Evolutionary conservation across 2,888 invertebrate species (phyloP).

Genomic region (Catonia carolina): DNA sequence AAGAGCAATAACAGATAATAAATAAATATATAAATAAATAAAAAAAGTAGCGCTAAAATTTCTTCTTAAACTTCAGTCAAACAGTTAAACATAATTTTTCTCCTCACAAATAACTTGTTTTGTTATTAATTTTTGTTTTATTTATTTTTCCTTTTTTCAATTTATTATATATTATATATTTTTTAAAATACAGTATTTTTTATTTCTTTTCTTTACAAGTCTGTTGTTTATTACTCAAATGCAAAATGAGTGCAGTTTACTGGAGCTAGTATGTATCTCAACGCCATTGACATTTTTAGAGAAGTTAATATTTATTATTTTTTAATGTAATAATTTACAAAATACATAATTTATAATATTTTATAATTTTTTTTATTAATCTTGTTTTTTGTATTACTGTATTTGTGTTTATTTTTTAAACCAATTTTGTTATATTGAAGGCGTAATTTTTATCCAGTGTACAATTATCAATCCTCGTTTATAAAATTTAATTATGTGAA

Average conservation of each 20-base stretch:
- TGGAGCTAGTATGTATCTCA: constrained; percentile 36
- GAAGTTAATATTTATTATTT: constrained; percentile 22
- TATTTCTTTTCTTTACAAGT: neutral
- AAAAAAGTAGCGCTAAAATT: neutral
- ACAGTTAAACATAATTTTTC: constrained; percentile 2
- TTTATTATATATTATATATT: neutral
- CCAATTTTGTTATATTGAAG: too few relatives aligned
- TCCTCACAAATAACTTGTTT: too few relatives aligned
- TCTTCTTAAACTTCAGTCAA: neutral
- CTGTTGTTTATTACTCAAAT: constrained; percentile 14
- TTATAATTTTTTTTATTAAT: too few relatives aligned
- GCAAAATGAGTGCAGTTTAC: constrained; percentile 29
- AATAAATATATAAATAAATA: too few relatives aligned
- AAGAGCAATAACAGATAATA: too few relatives aligned
- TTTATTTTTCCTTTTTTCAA: constrained; percentile 12
- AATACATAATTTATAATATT: too few relatives aligned
- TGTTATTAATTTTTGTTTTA: neutral
- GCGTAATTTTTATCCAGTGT: too few relatives aligned
- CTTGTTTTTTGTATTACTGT: too few relatives aligned
- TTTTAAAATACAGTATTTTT: neutral
- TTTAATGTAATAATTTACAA: too few relatives aligned
- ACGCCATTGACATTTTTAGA: constrained; percentile 35
- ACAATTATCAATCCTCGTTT: too few relatives aligned
- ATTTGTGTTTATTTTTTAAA: too few relatives aligned
- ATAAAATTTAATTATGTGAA: too few relatives aligned